Evolutionary conservation across 2,797 vertebrate species (phyloP).

Genomic region (Amphiprion clarkii): DNA sequence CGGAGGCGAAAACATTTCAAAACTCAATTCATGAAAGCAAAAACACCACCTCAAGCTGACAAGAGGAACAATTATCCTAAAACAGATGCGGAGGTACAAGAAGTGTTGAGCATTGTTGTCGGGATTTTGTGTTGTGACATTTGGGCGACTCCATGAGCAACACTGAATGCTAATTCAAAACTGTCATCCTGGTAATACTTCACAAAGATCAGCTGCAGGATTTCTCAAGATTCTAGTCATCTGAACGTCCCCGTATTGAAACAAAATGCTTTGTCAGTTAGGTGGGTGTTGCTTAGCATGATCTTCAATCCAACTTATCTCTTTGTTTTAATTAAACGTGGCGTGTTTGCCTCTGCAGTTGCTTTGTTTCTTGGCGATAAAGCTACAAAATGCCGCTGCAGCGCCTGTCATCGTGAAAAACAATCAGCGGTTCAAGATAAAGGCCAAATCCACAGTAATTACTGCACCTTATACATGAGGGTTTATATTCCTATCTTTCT

Average conservation of each 20-base stretch:
- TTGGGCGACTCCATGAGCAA: conserved; percentile 21
- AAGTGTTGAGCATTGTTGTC: conserved; percentile 6
- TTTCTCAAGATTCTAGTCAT: conserved; percentile 22
- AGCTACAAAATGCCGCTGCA: conserved; percentile 64
- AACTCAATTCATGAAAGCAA: conserved; percentile 21
- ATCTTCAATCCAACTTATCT: conserved; percentile 63
- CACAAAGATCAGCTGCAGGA: conserved; percentile 24
- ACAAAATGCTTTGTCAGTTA: conserved; percentile 23
- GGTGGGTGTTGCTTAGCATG: conserved; percentile 43
- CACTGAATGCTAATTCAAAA: conserved; percentile 18
- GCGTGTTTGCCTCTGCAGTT: conserved; percentile 38
- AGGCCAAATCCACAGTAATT: conserved; percentile 67
- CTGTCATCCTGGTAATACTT: conserved; percentile 18
- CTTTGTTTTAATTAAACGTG: conserved; percentile 70
- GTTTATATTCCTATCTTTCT: conserved; percentile 59
- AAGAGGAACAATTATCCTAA: conserved; percentile 31
- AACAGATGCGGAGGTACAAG: conserved; percentile 33
- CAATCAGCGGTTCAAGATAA: conserved; percentile 71
- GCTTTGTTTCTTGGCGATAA: conserved; percentile 69
- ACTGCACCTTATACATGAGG: conserved; percentile 66
- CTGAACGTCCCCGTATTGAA: conserved; percentile 1
- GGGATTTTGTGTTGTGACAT: conserved; percentile 40
- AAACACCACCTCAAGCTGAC: conserved; percentile 26
- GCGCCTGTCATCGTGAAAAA: conserved; percentile 58
- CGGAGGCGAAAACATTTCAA: conserved; percentile 23